Percentiles rank a stretch among this genome's conserved stretches.
Evolutionary conservation across 1,140 invertebrate genomes (phyloP).

Genomic region (Philotrypesis tridentata): DNA sequence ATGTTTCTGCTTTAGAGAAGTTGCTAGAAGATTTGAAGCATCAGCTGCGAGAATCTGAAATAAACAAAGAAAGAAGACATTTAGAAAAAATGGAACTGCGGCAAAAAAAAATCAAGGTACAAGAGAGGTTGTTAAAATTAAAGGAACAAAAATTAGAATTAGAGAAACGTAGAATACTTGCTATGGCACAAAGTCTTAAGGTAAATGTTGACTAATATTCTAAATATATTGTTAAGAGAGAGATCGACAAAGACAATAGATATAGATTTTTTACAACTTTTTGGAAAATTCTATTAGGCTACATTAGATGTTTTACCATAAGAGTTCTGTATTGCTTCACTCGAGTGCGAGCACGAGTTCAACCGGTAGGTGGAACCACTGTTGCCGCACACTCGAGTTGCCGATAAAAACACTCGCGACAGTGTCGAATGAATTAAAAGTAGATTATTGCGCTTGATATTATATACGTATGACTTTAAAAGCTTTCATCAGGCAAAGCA

Average conservation of each 20-base stretch:
- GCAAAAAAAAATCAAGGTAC: slow-evolving; percentile 58
- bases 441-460: too few species aligned
- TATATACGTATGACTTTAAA: too few species aligned
- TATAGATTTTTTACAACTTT: not conserved
- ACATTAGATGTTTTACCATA: not conserved
- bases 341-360: too few species aligned
- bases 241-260: slow-evolving; percentile 21
- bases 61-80: slow-evolving; percentile 63
- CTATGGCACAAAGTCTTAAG: slow-evolving; percentile 57
- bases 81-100: slow-evolving; percentile 61
- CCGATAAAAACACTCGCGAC: not conserved
- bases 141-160: slow-evolving; percentile 62
- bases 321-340: not conserved
- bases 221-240: slow-evolving; percentile 10
- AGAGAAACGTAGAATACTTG: slow-evolving; percentile 56
- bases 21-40: slow-evolving; percentile 46
- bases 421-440: not conserved
- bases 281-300: not conserved
- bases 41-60: slow-evolving; percentile 54
- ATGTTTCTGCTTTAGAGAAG: slow-evolving; percentile 48
- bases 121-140: slow-evolving; percentile 58
- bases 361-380: not conserved
- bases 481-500: too few species aligned
- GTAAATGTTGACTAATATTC: slow-evolving; percentile 46
- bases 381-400: not conserved